Evolutionary conservation across 2,113 vertebrate species (phyloP).

Genomic region (Tachuris rubrigastra): DNA sequence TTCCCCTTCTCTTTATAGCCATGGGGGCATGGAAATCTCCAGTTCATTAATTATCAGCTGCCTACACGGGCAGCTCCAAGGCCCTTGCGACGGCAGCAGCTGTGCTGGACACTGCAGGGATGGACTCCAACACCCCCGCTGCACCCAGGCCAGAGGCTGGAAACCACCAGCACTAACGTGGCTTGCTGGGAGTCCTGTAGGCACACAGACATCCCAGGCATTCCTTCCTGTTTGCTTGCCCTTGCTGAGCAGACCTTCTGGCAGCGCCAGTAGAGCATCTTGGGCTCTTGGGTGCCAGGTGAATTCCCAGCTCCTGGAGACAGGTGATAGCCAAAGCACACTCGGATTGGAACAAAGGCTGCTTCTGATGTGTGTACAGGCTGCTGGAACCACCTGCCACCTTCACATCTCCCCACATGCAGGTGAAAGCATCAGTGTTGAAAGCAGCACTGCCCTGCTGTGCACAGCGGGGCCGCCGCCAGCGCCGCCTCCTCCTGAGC

Average conservation of each 20-base stretch:
- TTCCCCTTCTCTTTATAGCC: not conserved
- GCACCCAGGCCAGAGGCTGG: not conserved
- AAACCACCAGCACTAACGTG: accelerated
- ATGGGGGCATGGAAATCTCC: not conserved
- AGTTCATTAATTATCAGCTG: accelerated
- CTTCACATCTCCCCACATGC: not conserved
- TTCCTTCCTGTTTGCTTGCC: not conserved
- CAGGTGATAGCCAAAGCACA: no score
- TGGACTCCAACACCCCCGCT: accelerated
- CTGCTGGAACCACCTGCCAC: not conserved
- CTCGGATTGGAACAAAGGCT: not conserved
- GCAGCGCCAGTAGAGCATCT: not conserved
- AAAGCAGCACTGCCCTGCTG: not conserved
- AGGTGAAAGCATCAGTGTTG: accelerated
- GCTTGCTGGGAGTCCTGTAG: not conserved
- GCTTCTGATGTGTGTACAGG: not conserved
- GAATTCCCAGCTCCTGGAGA: not conserved
- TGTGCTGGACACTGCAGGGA: not conserved
- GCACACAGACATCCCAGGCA: accelerated
- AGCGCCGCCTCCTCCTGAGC: accelerated
- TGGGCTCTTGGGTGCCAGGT: accelerated
- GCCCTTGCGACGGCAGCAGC: not conserved
- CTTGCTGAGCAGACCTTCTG: not conserved
- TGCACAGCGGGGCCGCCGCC: accelerated
- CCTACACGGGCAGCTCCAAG: not conserved